Base-by-base conservation (phyloP, 2,113 vertebrate species). In the Irena cyanogastra region DNA sequence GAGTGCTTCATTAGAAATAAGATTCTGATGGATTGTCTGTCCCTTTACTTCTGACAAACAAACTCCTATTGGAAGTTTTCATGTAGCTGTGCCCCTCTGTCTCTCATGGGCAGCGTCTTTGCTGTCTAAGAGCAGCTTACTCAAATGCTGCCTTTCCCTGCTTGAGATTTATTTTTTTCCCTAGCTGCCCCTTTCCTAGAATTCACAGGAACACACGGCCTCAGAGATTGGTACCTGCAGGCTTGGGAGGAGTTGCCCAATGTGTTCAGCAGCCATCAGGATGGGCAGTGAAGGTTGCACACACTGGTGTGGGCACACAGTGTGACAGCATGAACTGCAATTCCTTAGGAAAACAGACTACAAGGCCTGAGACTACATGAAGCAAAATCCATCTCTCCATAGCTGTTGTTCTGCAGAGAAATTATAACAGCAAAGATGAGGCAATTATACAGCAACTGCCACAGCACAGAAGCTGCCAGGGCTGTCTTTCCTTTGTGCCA, bases 241-340 rank as follows among this genome's bases (percentile, higher is more conserved):
- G 33, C 59, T 65, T n/a, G 14, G 33, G 27, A 52, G 10, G n/a
- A 72, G 37, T 0, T 65, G 28, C 39, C 72, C 72, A 45, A 11
- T 11, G 14, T 31, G 14, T 45, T n/a, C 65, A 90, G 65, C 57
- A 64, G 28, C 24, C 80, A 39, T 37, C 24, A n/a, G 52, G 71
- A 45, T 3, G 35, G 23, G 71, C 45, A 53, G 54, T 8, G 83
- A 57, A 75, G 45, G 47, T 59, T 18, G 33, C 0, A 7, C 33
- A 31, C 16, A 13, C 20, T 6, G 47, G 28, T 24, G 7, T 6
- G 26, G 33, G 22, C 30, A 76, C n/a, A 54, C 0, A 0, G 10
- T 28, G 45, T 11, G 17, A 50, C 0, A 50, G 26, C 47, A 28
- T 1, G 0, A 71, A 26, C 39, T 47, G 47, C 1, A 4, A 66